Conservation (phyloP, 2,888 invertebrate species). For the Drosophila cognata region DNA sequence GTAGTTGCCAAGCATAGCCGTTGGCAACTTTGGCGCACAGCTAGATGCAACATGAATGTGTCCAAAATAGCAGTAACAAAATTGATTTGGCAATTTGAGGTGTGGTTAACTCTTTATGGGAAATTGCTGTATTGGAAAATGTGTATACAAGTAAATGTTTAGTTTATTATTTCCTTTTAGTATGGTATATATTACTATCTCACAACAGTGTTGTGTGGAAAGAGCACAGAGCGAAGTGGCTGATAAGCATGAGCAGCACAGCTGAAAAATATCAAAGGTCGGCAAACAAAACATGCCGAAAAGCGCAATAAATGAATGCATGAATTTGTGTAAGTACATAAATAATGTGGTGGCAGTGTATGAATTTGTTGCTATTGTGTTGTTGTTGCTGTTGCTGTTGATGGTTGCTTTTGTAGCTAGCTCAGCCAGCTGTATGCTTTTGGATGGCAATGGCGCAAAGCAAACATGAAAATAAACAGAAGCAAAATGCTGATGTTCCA, state of each 20-base stretch:
- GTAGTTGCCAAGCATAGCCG: not conserved
- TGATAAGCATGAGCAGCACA: not conserved
- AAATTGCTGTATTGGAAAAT: not conserved
- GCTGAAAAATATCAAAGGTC: slow-evolving; percentile 27
- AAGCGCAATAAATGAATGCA: slow-evolving; percentile 54
- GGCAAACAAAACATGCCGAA: not conserved
- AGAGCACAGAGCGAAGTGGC: not conserved
- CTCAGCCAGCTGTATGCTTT: slow-evolving; percentile 12
- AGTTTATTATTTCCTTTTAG: not conserved
- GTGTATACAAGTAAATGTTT: not conserved
- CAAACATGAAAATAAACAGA: slow-evolving; percentile 71
- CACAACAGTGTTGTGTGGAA: not conserved
- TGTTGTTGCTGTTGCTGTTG: slow-evolving; percentile 9
- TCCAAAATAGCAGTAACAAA: not conserved
- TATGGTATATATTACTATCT: not conserved
- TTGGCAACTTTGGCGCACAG: too few relatives aligned
- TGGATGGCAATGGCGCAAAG: slow-evolving; percentile 41
- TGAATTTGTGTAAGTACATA: slow-evolving; percentile 32
- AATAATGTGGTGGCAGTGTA: slow-evolving; percentile 50
- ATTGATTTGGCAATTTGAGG: not conserved
- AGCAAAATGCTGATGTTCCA: slow-evolving; percentile 77
- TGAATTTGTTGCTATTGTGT: slow-evolving; percentile 45
- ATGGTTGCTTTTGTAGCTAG: slow-evolving; percentile 16
- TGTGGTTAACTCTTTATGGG: not conserved
- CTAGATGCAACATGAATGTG: not conserved